Base-by-base conservation (phyloP, 2,797 vertebrate genomes). In the Rhyacichthys aspro region DNA sequence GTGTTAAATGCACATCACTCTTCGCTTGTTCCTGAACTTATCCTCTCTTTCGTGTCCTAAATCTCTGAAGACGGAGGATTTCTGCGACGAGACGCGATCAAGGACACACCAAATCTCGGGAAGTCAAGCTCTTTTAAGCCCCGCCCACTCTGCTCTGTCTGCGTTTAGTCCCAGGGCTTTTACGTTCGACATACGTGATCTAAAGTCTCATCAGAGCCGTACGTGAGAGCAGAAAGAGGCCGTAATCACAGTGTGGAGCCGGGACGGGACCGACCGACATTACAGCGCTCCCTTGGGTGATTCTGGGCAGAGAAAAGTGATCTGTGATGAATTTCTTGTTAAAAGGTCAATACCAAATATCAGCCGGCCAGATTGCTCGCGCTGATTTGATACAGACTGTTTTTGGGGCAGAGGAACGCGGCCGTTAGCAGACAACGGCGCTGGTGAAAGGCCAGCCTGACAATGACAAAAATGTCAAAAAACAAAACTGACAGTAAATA, bases 261-360 rank as follows among this genome's bases (percentile, higher is more conserved):
- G 34, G 70, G 63, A 60, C 55, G n/a, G 46, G 55, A 8, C 5
- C 32, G 7, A 44, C 38, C 67, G 18, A 57, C 28, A 43, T 11
- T 39, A 55, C 54, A 61, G 52, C 3, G 8, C 53, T 81, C 83
- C 76, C 74, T 17, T 14, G 67, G 68, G 85, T 42, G 52, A 67
- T 34, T 74, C 62, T 42, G 74, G 57, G 59, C 63, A 64, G 55
- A 70, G 69, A 49, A 72, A 73, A 82, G 76, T 83, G 75, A 77
- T 81, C 57, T 73, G 78, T 83, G 80, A 87, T 86, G 76, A 85
- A 82, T 83, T 73, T 76, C 59, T 76, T 73, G 75, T 78, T 83
- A 79, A 85, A 88, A 88, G 82, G 86, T 86, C 84, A 85, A 84
- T 82, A 82, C 60, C 63, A 81, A 86, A 82, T 79, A 85, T 81